Conservation (phyloP, 2,888 invertebrate species). For the Cheilosia soror region DNA sequence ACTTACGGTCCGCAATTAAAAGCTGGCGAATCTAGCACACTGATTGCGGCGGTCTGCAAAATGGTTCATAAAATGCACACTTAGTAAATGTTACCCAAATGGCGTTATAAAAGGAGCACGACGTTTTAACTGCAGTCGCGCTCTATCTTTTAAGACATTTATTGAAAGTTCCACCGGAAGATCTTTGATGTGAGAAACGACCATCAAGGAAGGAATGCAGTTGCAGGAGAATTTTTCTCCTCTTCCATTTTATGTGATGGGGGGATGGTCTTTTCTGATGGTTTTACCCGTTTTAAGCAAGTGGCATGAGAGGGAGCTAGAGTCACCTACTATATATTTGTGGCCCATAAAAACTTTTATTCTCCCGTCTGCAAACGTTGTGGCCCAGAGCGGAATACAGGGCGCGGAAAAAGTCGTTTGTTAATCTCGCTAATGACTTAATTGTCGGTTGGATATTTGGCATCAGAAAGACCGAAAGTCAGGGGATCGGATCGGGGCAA, state of each 20-base stretch:
- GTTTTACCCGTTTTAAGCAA: background rate
- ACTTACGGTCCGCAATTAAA: constrained; percentile 67
- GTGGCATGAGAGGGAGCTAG: background rate
- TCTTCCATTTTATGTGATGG: constrained; percentile 17
- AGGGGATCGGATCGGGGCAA: constrained; percentile 5
- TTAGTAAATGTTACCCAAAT: constrained; percentile 53
- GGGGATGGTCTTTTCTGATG: background rate
- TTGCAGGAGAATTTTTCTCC: constrained; percentile 1
- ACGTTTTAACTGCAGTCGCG: constrained; percentile 43
- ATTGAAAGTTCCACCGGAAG: constrained; percentile 57
- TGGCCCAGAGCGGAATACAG: constrained; percentile 18
- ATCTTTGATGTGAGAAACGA: constrained; percentile 48
- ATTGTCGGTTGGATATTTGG: constrained; percentile 39
- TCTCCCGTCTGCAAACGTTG: constrained; percentile 56
- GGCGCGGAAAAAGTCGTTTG: constrained; percentile 48
- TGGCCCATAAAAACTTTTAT: constrained; percentile 65
- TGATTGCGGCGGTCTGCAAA: constrained; percentile 64
- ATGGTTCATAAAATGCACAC: constrained; percentile 69
- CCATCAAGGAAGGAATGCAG: background rate
- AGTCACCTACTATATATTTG: constrained; percentile 47
- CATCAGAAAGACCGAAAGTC: constrained; percentile 13
- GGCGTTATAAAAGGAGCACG: constrained; percentile 31
- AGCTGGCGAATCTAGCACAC: constrained; percentile 56
- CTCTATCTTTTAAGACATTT: constrained; percentile 66
- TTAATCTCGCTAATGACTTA: constrained; percentile 73